Evolutionary conservation across 2,113 vertebrate genomes (phyloP), one percentile per base, ranked within the genome.

Genomic region (Isichthys henryi): DNA sequence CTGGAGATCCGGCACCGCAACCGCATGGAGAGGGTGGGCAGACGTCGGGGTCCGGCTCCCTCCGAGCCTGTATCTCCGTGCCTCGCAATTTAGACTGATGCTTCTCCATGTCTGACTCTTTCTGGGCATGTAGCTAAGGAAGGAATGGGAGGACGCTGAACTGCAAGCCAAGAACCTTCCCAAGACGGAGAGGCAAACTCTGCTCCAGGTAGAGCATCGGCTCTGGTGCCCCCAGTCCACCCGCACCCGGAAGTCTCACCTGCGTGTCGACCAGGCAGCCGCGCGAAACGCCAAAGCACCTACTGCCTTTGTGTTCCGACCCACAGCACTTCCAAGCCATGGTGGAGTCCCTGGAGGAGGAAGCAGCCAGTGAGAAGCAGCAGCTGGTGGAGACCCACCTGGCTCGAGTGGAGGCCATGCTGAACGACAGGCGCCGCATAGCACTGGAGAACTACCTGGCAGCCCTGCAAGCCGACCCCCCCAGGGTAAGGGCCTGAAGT

Each of bases 141-240:
- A 97, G 89, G 98, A 99, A 90, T 99, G 98, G 98, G 98, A 99
- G 92, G 98, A 99, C 91, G 98, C 98, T 4, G 98, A 99, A 88
- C 96, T 95, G 89, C 96, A 99, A 90, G 97, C 97, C 0, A 98
- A 99, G 92, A 99, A 96, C 90, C 97, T 99, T 86, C 97, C 98
- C 88, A 99, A 98, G 90, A 95, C 97, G 17, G 98, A 98, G 92
- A 97, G 97, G 90, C 99, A 99, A 93, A 97, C 97, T 45, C 96
- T 99, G 50, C 98, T 98, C 93, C 98, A 99, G 97, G 98, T 99
- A 94, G 88, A 90, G 52, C 5, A 2, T 10, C 3, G 8, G 11
- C 13, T 19, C 7, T 9, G 52, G 1, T 9, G 31, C 9, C 45
- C 21, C 1, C 1, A 1, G 43, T 5, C 5, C 43, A 0, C 23